Conservation (phyloP, 92 coral and sea anemone genomes). For the Scolanthus callimorphus region DNA sequence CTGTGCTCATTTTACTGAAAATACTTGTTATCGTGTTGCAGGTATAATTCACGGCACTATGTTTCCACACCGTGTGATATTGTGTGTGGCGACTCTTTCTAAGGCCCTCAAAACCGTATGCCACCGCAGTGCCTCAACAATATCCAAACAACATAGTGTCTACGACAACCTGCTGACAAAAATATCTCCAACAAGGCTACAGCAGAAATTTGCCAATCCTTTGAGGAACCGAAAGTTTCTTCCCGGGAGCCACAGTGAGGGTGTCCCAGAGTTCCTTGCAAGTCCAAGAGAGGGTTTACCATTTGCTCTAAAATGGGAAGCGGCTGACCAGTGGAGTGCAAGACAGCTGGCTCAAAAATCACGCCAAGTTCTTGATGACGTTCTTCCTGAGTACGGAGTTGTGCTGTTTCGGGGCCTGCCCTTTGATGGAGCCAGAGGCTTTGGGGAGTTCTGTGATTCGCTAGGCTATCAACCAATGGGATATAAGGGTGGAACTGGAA, state of each 20-base stretch:
- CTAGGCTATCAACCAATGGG: constrained; percentile 60
- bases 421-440: constrained; percentile 23
- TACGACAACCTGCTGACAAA: too few species aligned
- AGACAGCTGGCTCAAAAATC: constrained; percentile 53
- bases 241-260: constrained; percentile 61
- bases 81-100: too few species aligned
- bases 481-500: constrained; percentile 79
- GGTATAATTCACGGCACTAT: too few species aligned
- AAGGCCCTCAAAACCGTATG: too few species aligned
- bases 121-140: too few species aligned
- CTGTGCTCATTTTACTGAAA: too few species aligned
- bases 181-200: too few species aligned
- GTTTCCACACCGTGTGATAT: too few species aligned
- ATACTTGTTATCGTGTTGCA: too few species aligned
- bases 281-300: constrained; percentile 56
- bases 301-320: constrained; percentile 38
- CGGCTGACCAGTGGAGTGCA: constrained; percentile 14
- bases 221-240: constrained; percentile 61
- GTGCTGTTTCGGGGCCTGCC: constrained; percentile 75
- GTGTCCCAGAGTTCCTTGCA: constrained; percentile 68
- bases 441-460: constrained; percentile 30
- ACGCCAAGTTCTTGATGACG: constrained; percentile 48
- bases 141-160: too few species aligned
- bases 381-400: constrained; percentile 44
- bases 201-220: constrained; percentile 14